Conservation (phyloP, 1,140 invertebrate species). For the Orchesella cincta region DNA sequence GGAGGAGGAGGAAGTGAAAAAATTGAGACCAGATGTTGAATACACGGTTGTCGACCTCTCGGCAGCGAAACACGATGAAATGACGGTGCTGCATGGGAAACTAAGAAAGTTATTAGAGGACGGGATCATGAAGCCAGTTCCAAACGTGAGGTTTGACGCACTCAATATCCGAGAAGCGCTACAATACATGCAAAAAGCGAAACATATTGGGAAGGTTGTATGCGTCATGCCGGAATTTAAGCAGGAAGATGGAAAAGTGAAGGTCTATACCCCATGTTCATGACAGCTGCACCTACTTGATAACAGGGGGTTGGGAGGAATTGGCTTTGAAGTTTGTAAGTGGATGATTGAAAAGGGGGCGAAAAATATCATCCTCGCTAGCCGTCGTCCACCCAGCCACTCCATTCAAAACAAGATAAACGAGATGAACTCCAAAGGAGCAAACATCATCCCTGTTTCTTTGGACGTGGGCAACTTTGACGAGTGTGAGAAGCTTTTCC, state of each 20-base stretch:
- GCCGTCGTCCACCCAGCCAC: conserved; percentile 13
- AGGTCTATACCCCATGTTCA: conserved; percentile 1
- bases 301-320: conserved; percentile 17
- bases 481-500: background rate
- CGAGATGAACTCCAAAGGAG: background rate
- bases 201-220: conserved; percentile 31
- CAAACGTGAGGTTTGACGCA: conserved; percentile 13
- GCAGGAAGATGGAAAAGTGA: background rate
- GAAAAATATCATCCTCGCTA: conserved; percentile 27
- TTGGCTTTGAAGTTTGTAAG: conserved; percentile 22
- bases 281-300: conserved; percentile 16
- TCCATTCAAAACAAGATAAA: background rate
- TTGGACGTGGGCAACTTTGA: background rate
- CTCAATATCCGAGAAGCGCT: conserved; percentile 10
- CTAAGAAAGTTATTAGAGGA: background rate
- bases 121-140: background rate
- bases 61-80: background rate
- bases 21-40: conserved; percentile 25
- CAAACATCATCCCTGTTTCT: background rate
- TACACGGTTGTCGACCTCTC: conserved; percentile 18
- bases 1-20: background rate
- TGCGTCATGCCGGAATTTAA: conserved; percentile 6
- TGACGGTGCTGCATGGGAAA: background rate
- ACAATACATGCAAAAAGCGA: background rate
- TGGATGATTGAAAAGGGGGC: conserved; percentile 32